Percentiles rank a stretch among this genome's conserved stretches.
Conservation (phyloP, 2,797 vertebrate genomes). For the Cynopterus sphinx region DNA sequence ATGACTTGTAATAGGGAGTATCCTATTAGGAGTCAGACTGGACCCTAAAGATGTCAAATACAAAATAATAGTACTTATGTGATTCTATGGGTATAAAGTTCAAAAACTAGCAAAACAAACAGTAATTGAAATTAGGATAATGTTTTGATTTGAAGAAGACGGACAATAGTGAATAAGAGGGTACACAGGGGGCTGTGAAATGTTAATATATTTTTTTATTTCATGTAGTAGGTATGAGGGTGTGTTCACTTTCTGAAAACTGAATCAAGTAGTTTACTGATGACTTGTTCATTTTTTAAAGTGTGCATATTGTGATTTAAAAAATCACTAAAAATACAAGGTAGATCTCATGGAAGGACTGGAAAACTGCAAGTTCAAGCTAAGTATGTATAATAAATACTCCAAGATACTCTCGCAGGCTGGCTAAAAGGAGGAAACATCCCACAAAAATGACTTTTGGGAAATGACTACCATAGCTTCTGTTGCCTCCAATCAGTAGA, state of each 20-base stretch:
- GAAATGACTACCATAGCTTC: not conserved
- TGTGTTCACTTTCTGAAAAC: not conserved
- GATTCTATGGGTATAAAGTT: not conserved
- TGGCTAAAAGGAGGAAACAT: not conserved
- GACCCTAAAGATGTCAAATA: not conserved
- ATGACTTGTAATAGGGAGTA: not conserved
- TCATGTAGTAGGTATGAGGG: too few relatives aligned
- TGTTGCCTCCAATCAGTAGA: not conserved
- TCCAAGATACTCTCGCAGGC: not conserved
- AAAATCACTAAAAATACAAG: not conserved
- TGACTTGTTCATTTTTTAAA: not conserved
- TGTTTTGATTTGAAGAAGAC: not conserved
- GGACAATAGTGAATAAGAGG: not conserved
- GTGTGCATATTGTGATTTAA: not conserved
- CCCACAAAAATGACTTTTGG: not conserved
- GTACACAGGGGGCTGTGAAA: not conserved
- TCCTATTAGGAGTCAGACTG: not conserved
- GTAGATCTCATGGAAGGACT: not conserved
- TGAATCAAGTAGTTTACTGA: not conserved
- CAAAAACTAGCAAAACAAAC: not conserved
- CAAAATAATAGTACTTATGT: not conserved
- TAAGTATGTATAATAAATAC: not conserved
- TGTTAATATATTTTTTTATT: not conserved
- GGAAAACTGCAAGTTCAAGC: not conserved
- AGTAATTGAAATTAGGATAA: not conserved